Conservation (phyloP, 1,140 invertebrate species). For the Danaus plexippus region DNA sequence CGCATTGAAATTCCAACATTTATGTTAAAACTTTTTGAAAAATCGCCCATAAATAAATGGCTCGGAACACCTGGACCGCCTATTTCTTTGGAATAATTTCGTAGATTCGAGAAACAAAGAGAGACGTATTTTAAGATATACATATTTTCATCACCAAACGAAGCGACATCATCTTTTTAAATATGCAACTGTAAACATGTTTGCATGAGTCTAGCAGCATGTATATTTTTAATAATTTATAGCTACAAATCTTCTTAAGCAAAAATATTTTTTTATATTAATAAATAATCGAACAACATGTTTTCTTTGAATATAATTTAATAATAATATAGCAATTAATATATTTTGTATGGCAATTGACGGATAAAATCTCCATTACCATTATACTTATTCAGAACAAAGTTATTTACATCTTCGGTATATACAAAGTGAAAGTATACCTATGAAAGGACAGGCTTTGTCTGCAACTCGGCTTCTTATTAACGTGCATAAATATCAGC, state of each 20-base stretch:
- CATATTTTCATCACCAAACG: too few relatives aligned
- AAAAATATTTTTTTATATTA: too few relatives aligned
- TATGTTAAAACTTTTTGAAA: conserved; percentile 4
- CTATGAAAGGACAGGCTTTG: conserved; percentile 34
- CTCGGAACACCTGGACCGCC: conserved; percentile 4
- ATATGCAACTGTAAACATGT: too few relatives aligned
- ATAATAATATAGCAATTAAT: too few relatives aligned
- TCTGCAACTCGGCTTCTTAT: conserved; percentile 52
- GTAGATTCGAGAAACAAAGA: conserved; percentile 5
- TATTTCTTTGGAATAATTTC: conserved; percentile 7
- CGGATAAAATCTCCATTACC: too few relatives aligned
- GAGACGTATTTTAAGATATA: conserved; percentile 1
- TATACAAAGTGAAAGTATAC: conserved; percentile 6
- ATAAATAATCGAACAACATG: too few relatives aligned
- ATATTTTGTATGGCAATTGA: too few relatives aligned
- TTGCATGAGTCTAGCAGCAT: too few relatives aligned
- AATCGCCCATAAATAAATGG: conserved; percentile 7
- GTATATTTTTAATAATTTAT: too few relatives aligned
- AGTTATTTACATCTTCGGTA: not conserved
- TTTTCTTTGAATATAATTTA: too few relatives aligned
- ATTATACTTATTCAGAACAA: not conserved
- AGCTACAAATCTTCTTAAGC: too few relatives aligned
- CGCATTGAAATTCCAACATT: not conserved
- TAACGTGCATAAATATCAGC: conserved; percentile 64
- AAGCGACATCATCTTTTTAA: too few relatives aligned